Base-by-base conservation (phyloP, 2,888 invertebrate genomes). In the Criorhina ranunculi region DNA sequence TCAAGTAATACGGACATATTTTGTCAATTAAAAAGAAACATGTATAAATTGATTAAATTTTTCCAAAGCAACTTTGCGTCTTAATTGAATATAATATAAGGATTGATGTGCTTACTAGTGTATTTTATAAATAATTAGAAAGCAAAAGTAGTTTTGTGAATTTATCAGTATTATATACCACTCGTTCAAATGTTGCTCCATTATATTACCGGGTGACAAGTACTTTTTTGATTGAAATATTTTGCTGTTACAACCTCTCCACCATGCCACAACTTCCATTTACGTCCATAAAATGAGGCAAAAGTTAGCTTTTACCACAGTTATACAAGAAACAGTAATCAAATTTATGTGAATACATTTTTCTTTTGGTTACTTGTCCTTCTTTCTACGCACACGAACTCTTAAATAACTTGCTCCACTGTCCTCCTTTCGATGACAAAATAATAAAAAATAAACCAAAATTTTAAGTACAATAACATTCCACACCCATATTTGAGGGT, bases 401-500 rank as follows among this genome's bases (percentile, higher is more conserved):
- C 35, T 57, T 62, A 33, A 59, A 51, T 60, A 35, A 17, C 67
- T 67, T 73, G 15, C 59, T 72, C 53, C 31, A 53, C 60, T 80
- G 73, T 46, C 73, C 73, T 53, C 57, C n/a, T 64, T 78, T 64
- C 33, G 12, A 69, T 53, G 12, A n/a, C n/a, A 12, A 49, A 46
- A 55, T 35, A 12, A 29, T 31, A 11, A 24, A n/a, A 24, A 62
- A 24, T 3, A 55, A 67, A 33, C 12, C 19, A 6, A 46, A 51
- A 3, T 31, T 7, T 57, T 51, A 29, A 15, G 42, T 66, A 69
- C 62, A 67, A 57, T 62, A 62, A 35, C 69, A 66, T 59, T 37
- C 69, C 76, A 57, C 81, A 70, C 81, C 81, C 57, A 76, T 57
- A 29, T 57, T 37, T 17, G 40, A 51, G 35, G 29, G 35, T 78